phyloP scores from a whole-genome alignment of 2,797 vertebrate genomes.

The Eulemur rubriventer region DNA sequence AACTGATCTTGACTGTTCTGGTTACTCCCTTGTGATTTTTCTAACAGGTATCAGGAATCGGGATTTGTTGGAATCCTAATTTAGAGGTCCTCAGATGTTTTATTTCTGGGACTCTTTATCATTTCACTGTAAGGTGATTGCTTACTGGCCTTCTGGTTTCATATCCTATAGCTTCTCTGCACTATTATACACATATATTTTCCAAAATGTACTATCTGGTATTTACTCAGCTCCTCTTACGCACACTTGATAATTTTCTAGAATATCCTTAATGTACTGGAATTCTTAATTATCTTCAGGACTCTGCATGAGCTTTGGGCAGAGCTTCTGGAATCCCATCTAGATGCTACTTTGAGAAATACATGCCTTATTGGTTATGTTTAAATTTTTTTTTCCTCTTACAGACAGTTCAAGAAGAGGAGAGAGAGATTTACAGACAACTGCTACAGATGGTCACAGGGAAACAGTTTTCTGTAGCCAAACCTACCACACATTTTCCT shows the following conservation, averaged over 20 bases:
- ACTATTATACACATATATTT: conserved; percentile 23
- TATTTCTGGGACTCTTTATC: conserved; percentile 5
- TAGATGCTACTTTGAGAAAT: conserved; percentile 37
- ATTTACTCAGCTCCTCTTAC: neutral
- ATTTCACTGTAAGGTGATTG: conserved; percentile 21
- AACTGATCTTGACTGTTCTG: neutral
- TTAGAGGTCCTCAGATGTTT: conserved; percentile 36
- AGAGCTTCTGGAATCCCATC: neutral
- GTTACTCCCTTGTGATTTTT: conserved; percentile 13
- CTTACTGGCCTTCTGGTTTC: conserved; percentile 29
- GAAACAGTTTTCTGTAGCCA: conserved; percentile 90
- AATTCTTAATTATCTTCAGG: conserved; percentile 48
- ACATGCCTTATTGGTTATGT: neutral
- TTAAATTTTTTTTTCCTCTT: neutral
- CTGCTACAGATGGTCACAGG: conserved; percentile 94
- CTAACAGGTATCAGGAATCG: neutral
- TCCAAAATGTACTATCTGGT: neutral
- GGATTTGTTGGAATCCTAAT: neutral
- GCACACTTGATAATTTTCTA: neutral
- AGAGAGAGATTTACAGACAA: conserved; percentile 95
- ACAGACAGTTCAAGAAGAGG: conserved; percentile 93
- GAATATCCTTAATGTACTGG: neutral
- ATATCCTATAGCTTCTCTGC: neutral
- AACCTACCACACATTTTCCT: conserved; percentile 88
- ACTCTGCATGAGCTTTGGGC: neutral